Base-by-base conservation (phyloP, 2,888 invertebrate species). In the Odontomyia ornata region DNA sequence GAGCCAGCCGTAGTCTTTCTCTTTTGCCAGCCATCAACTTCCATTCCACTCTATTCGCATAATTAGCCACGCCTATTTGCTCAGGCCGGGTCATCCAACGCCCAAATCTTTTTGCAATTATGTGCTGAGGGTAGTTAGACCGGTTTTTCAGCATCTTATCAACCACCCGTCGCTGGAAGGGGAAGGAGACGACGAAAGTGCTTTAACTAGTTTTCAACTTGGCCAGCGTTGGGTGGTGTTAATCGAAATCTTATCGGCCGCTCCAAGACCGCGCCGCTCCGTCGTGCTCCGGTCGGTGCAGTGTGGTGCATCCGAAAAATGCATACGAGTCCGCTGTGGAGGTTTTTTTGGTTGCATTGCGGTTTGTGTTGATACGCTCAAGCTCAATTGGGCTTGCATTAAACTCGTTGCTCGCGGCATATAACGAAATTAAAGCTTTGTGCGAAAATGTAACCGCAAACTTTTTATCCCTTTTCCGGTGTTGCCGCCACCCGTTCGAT, bases 61-160 rank as follows among this genome's bases (percentile, higher is more conserved):
- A 78, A 79, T 79, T 79, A 79, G 76, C 79, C 78, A 78, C 79
- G 79, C 79, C 79, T 77, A 67, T 71, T 75, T 65, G 5, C 15
- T 27, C n/a, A 9, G 1, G 27, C 25, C 21, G 21, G 36, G 27
- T 36, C 9, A 23, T 27, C 28, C 15, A 43, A 56, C 77, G 77
- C 77, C 77, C 75, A 57, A 57, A 77, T 30, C 30, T 57, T 73
- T 77, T 47, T n/a, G 27, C 75, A 77, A 75, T 77, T 75, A 77
- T 73, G 46, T 65, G 21, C 25, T 25, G 9, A 15, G 43, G 28
- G 2, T 62, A 11, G 65, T 7, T 65, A 18, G 36, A 18, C 15
- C 7, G 65, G 5, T 9, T 30, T 65, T 13, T n/a, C 15, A 11
- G 30, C 30, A 15, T 9, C 18, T 52, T 4, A 52, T 9, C 36